These are phyloP conservation scores for Halocaridina rubra DNA, from an alignment of 2,888 invertebrate species.

Conservation along the genomic window DNA sequence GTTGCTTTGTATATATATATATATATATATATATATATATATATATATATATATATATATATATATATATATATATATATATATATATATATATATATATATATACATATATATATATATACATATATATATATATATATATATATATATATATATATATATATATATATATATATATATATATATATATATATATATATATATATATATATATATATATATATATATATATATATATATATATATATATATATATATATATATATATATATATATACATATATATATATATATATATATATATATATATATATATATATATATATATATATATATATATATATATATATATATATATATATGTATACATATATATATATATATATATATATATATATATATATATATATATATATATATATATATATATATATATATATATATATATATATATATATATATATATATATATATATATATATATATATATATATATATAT, in stretches of 20 bases:
- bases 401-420: too few relatives aligned
- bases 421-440: neutral
- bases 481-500: too few relatives aligned
- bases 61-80: constrained; percentile 50
- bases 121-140: constrained; percentile 41
- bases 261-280: too few relatives aligned
- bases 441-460: neutral
- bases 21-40: constrained; percentile 31
- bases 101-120: constrained; percentile 39
- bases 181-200: constrained; percentile 12
- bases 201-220: neutral
- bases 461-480: neutral
- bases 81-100: constrained; percentile 44
- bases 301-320: neutral
- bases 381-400: neutral
- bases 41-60: constrained; percentile 40
- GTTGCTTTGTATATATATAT: neutral
- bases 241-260: neutral
- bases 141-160: constrained; percentile 19
- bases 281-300: neutral
- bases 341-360: neutral
- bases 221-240: neutral
- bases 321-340: too few relatives aligned
- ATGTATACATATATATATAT: neutral
- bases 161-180: constrained; percentile 31